A percentile compares a stretch with the other conserved stretches of the same genome.
These are phyloP conservation scores for Fukomys damarensis DNA, from an alignment of 2,113 vertebrate genomes.

Conservation along the genomic window DNA sequence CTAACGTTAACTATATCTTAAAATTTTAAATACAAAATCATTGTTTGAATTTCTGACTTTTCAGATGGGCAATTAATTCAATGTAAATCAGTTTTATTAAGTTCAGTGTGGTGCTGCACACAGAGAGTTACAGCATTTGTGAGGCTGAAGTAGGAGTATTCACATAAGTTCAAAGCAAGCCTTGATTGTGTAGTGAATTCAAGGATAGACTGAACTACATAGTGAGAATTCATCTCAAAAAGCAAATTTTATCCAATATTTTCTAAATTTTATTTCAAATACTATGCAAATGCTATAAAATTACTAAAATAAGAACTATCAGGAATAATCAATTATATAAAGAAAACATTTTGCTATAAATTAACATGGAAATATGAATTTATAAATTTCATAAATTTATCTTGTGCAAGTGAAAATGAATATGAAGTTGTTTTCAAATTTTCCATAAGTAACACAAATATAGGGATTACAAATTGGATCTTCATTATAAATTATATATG, in stretches of 20 bases:
- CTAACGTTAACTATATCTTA: slow-evolving; percentile 37
- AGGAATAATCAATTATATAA: background rate
- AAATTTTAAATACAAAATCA: background rate
- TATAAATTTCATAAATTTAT: background rate
- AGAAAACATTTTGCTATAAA: background rate
- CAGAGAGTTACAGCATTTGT: background rate
- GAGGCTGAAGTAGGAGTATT: background rate
- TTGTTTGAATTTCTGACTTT: background rate
- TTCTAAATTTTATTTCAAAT: background rate
- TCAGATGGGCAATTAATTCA: background rate
- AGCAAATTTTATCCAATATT: background rate
- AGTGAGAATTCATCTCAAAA: background rate
- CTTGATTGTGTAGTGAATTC: background rate
- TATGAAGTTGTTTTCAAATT: background rate
- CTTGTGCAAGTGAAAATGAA: background rate
- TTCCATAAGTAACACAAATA: background rate
- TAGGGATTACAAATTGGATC: background rate
- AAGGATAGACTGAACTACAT: background rate
- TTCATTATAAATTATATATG: background rate
- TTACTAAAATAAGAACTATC: background rate
- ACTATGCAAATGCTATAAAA: background rate
- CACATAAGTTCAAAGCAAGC: background rate
- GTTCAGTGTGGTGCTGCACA: background rate
- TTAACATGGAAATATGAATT: too few species aligned
- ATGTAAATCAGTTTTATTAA: background rate